Evolutionary conservation across 2,888 invertebrate species (phyloP), one percentile per base, ranked within the genome.

Genomic region (Leptothorax acervorum): DNA sequence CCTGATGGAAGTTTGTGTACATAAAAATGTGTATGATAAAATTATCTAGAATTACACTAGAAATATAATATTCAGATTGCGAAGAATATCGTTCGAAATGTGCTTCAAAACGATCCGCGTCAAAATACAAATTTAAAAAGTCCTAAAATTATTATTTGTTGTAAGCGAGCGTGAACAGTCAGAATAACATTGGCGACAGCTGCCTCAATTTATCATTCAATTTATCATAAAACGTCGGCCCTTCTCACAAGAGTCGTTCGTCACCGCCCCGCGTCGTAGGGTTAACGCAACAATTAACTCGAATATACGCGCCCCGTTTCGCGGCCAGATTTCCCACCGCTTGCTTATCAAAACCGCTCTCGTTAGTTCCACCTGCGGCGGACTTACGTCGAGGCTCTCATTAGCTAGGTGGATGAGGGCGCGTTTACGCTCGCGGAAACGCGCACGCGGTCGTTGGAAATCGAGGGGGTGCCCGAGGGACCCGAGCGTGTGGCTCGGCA

Each of bases 231-330:
- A 68, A 42, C 15, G n/a, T 45, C 39, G 11, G 4, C 12, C 48
- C n/a, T 18, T 31, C 66, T 1, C 42, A 45, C n/a, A 45, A 55
- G 53, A 28, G 53, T 45, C 55, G 28, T 57, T 28, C 45, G 45
- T 60, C 39, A 28, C 28, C n/a, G 15, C 18, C 15, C 31, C 42
- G 23, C 42, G 31, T 39, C 18, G 18, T 35, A 18, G 18, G 23
- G 11, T 75, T 71, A 71, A 71, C 60, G 66, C 15, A 31, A 48
- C 23, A 60, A 79, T 79, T 71, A 79, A 79, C 42, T n/a, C 28
- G n/a, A 42, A 55, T 65, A 28, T 28, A 12, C 31, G 31, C n/a
- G 48, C 11, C 57, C n/a, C 15, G 28, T 71, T 79, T 57, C 57
- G 45, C 12, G 23, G 28, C 48, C 18, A 39, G 55, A 48, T 57